Conservation (phyloP, 2,113 vertebrate genomes). For the Collichthys lucidus region DNA sequence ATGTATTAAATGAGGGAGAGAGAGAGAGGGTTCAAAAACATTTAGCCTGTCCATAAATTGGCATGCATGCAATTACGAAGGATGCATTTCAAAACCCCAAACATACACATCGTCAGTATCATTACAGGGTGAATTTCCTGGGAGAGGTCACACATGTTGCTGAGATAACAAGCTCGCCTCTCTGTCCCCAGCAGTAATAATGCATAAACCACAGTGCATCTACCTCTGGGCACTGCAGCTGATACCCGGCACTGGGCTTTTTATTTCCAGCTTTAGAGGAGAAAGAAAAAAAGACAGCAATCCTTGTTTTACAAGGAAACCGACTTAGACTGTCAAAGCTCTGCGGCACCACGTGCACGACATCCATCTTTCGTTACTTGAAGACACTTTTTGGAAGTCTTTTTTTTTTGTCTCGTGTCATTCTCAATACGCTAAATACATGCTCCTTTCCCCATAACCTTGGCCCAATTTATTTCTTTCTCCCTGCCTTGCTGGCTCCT, state of each 20-base stretch:
- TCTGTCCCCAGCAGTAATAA: slow-evolving; percentile 55
- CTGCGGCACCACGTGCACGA: slow-evolving; percentile 26
- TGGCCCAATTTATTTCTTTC: slow-evolving; percentile 78
- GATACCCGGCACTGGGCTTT: slow-evolving; percentile 35
- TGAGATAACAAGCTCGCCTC: slow-evolving; percentile 66
- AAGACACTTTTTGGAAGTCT: slow-evolving; percentile 5
- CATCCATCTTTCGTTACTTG: slow-evolving; percentile 58
- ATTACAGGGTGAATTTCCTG: slow-evolving; percentile 50
- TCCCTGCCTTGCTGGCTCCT: slow-evolving; percentile 64
- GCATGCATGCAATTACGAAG: slow-evolving; percentile 9
- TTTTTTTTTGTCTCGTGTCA: not conserved
- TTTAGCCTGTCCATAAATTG: slow-evolving; percentile 26
- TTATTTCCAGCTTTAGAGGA: slow-evolving; percentile 44
- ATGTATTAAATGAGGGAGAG: slow-evolving; percentile 40
- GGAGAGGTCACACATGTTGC: slow-evolving; percentile 65
- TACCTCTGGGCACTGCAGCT: slow-evolving; percentile 34
- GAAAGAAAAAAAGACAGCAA: slow-evolving; percentile 52
- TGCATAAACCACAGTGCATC: slow-evolving; percentile 52
- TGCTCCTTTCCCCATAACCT: slow-evolving; percentile 71
- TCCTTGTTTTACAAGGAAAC: slow-evolving; percentile 67
- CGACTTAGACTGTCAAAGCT: slow-evolving; percentile 51
- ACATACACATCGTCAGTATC: slow-evolving; percentile 38
- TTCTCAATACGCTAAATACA: slow-evolving; percentile 65
- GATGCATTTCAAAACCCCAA: slow-evolving; percentile 29
- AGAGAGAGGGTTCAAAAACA: not conserved